A percentile compares a stretch with the other conserved stretches of the same genome.
These are phyloP conservation scores for Rhinopithecus roxellana DNA, from an alignment of 2,113 vertebrate species.

Conservation along the genomic window DNA sequence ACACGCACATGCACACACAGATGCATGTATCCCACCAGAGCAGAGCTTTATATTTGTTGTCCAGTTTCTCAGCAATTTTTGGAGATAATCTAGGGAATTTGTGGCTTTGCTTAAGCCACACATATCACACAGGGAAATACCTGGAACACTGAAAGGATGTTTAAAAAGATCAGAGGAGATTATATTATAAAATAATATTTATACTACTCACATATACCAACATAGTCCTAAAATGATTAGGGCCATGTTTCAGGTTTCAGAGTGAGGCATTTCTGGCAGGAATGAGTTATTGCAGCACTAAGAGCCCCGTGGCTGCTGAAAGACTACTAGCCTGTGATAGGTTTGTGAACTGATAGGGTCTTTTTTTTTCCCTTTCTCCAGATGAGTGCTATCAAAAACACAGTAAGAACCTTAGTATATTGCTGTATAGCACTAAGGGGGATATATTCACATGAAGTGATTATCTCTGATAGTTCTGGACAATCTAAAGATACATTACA, in stretches of 20 bases:
- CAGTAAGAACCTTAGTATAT: slow-evolving; percentile 79
- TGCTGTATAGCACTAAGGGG: slow-evolving; percentile 78
- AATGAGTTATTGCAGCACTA: slow-evolving; percentile 81
- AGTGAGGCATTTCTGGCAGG: slow-evolving; percentile 74
- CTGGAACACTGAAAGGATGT: slow-evolving; percentile 76
- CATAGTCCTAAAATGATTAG: slow-evolving; percentile 81
- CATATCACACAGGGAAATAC: slow-evolving; percentile 73
- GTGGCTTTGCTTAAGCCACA: slow-evolving; percentile 49
- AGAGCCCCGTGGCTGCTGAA: slow-evolving; percentile 81
- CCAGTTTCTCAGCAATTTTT: not conserved
- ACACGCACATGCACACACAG: not conserved
- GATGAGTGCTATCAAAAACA: slow-evolving; percentile 83
- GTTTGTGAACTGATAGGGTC: slow-evolving; percentile 69
- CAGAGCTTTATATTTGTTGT: slow-evolving; percentile 19
- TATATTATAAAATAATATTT: slow-evolving; percentile 84
- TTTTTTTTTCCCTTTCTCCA: slow-evolving; percentile 71
- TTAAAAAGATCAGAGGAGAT: slow-evolving; percentile 82
- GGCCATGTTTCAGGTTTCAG: slow-evolving; percentile 78
- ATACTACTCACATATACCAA: slow-evolving; percentile 78
- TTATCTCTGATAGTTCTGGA: slow-evolving; percentile 87
- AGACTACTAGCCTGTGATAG: slow-evolving; percentile 78
- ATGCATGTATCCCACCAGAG: not conserved
- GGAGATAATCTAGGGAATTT: not conserved
- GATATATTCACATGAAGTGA: slow-evolving; percentile 82
- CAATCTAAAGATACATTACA: slow-evolving; percentile 87